Base-by-base conservation (phyloP, 2,113 vertebrate genomes). In the Odocoileus hemionus region DNA sequence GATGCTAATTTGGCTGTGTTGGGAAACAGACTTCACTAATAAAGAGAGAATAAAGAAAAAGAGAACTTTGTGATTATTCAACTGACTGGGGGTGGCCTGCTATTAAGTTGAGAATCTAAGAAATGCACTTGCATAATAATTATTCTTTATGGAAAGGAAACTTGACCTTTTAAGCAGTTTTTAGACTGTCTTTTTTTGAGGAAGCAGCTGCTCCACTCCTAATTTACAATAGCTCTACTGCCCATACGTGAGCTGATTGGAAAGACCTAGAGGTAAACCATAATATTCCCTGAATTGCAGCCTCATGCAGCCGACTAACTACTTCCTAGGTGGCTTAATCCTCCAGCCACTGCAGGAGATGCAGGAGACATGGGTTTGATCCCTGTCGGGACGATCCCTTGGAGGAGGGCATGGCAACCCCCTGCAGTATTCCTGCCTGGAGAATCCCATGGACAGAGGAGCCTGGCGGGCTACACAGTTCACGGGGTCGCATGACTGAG, bases 61-160 rank as follows among this genome's bases (percentile, higher is more conserved):
- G 43, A 39, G 13, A 45, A 36, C 1, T 23, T 45, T 85, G 79
- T 10, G 52, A 15, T 52, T 92, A 43, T 28, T 67, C 47, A 84
- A 33, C 19, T 86, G 25, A 13, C 11, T 50, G 57, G 19, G 19
- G 23, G 14, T 89, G n/a, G 43, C 26, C 19, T 67, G 16, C 54
- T 61, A 6, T 47, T 50, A 89, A 76, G 76, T 50, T 55, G 80
- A 15, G 6, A 86, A 85, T 54, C 39, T 50, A 95, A 92, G 50
- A 92, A 95, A 86, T 45, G 36, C 23, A 96, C 33, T 21, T 79
- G 33, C 5, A 13, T 86, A 45, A 58, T 89, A 78, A 79, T 52
- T 30, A 33, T 43, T 74, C 47, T 89, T 86, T 28, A 79, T 74
- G 28, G 52, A 58, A 90, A 33, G 64, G 33, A 89, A 91, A 60